Evolutionary conservation across 2,888 invertebrate genomes (phyloP).

Genomic region (Erannis defoliaria): DNA sequence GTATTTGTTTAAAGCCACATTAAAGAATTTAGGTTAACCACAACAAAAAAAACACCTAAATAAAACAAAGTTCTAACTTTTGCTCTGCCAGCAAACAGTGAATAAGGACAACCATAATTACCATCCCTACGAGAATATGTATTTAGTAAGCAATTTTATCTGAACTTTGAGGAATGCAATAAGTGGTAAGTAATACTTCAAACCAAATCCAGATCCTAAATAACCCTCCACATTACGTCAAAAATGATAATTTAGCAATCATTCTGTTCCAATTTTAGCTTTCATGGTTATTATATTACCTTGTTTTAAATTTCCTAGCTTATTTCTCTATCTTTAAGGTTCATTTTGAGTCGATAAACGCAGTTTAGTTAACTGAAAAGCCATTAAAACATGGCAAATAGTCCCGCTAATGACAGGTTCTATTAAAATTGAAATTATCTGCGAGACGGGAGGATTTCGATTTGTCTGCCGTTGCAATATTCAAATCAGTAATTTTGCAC

Average conservation of each 20-base stretch:
- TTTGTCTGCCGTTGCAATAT: constrained; percentile 33
- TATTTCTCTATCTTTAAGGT: constrained; percentile 37
- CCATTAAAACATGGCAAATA: constrained; percentile 69
- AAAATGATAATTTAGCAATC: constrained; percentile 56
- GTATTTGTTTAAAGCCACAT: too few relatives aligned
- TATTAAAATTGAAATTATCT: constrained; percentile 68
- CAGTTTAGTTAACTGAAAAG: constrained; percentile 60
- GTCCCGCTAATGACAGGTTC: constrained; percentile 65
- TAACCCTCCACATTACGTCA: constrained; percentile 39
- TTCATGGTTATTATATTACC: constrained; percentile 48
- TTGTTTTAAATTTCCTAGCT: constrained; percentile 34
- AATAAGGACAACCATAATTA: too few relatives aligned
- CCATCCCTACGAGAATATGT: too few relatives aligned
- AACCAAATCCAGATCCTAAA: constrained; percentile 32
- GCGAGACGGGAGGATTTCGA: constrained; percentile 40
- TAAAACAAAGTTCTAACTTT: too few relatives aligned
- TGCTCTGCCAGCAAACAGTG: too few relatives aligned
- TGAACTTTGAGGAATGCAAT: not conserved
- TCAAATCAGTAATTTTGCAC: constrained; percentile 21
- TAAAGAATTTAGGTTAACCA: too few relatives aligned
- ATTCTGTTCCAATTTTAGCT: constrained; percentile 53
- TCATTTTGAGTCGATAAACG: constrained; percentile 34
- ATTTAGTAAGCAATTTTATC: too few relatives aligned
- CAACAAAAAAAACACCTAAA: too few relatives aligned
- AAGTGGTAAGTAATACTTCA: not conserved